phyloP scores from a whole-genome alignment of 2,113 vertebrate genomes.

The Climacteris rufus region DNA sequence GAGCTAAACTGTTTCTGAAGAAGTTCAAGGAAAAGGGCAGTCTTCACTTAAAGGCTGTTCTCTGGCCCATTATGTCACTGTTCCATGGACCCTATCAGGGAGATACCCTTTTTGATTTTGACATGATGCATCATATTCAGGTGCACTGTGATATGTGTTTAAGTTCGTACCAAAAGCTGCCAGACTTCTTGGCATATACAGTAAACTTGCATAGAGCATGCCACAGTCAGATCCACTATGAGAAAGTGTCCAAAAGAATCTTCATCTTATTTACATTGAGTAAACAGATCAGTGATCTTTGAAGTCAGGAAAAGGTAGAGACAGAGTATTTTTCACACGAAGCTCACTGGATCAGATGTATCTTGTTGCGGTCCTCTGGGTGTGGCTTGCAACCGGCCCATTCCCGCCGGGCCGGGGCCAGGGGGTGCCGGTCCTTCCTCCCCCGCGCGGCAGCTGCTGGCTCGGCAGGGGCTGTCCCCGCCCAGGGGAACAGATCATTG shows the following conservation, averaged over 20 bases:
- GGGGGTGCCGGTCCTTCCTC: too few species aligned
- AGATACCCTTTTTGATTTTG: not conserved
- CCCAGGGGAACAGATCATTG: too few species aligned
- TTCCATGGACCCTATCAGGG: not conserved
- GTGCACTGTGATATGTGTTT: not conserved
- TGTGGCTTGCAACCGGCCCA: too few species aligned
- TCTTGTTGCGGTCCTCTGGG: too few species aligned
- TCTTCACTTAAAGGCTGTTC: not conserved
- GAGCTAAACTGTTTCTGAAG: not conserved
- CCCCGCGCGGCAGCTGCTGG: too few species aligned
- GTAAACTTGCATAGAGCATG: accelerated
- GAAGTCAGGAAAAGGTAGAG: not conserved
- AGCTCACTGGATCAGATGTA: not conserved
- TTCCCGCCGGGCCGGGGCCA: too few species aligned
- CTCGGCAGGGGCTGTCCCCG: too few species aligned
- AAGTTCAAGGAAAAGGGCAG: not conserved
- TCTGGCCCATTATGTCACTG: not conserved
- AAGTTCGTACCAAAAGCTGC: not conserved
- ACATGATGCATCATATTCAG: not conserved
- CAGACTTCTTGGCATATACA: not conserved
- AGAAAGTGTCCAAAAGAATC: not conserved
- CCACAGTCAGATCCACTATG: not conserved
- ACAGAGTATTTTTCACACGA: not conserved
- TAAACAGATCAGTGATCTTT: not conserved
- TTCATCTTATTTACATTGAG: not conserved